Conservation (phyloP, 2,113 vertebrate genomes). For the Elaphurus davidianus region DNA sequence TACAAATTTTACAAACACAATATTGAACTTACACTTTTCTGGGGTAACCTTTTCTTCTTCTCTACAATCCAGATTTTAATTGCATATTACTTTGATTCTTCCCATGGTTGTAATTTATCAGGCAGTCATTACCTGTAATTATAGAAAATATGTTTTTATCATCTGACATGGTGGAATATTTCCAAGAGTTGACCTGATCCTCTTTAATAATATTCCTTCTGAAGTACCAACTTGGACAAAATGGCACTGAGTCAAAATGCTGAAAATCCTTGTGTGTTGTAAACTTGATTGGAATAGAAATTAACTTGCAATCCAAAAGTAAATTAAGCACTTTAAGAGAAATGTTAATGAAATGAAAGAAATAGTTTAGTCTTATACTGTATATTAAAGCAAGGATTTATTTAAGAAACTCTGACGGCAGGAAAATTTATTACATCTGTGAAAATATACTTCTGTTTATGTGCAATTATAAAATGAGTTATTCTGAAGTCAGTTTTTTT, state of each 20-base stretch:
- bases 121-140: background rate
- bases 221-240: background rate
- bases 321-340: background rate
- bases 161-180: background rate
- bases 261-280: background rate
- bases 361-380: background rate
- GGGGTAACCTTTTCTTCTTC: background rate
- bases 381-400: background rate
- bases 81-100: background rate
- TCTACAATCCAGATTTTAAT: background rate
- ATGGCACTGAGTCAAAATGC: background rate
- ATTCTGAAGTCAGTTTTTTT: background rate
- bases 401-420: background rate
- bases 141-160: background rate
- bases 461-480: background rate
- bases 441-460: background rate
- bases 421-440: background rate
- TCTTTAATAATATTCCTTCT: background rate
- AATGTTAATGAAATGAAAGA: background rate
- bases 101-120: background rate
- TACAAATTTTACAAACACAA: background rate
- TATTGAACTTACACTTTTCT: background rate
- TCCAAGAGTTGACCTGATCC: background rate
- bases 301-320: background rate
- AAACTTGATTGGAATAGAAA: background rate